These are phyloP conservation scores for Corvus moneduloides DNA, from an alignment of 2,113 vertebrate genomes.

Conservation along the genomic window DNA sequence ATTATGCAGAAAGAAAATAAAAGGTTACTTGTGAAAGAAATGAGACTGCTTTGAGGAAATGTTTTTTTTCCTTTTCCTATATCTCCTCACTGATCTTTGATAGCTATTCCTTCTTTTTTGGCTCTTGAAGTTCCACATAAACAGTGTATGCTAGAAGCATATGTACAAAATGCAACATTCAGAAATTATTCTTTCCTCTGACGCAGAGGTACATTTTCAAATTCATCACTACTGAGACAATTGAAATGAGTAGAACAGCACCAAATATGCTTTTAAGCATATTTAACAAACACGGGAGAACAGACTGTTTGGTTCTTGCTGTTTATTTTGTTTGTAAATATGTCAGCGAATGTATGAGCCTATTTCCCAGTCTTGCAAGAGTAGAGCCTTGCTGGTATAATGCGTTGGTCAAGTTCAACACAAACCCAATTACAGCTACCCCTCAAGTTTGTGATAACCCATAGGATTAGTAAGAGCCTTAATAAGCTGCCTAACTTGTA, in stretches of 20 bases:
- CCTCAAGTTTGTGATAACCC: slow-evolving; percentile 3
- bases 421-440: neutral
- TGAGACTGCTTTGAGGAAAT: neutral
- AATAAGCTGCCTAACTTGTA: neutral
- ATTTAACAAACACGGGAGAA: neutral
- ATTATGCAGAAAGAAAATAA: neutral
- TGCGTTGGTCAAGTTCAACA: slow-evolving; percentile 13
- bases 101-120: neutral
- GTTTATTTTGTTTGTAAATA: neutral
- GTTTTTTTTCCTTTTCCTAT: neutral
- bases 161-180: neutral
- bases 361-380: neutral
- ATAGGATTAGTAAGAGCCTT: neutral
- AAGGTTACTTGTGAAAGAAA: neutral
- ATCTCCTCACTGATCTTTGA: neutral
- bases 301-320: neutral
- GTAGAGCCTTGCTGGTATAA: neutral
- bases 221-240: neutral
- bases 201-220: neutral
- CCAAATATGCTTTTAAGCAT: neutral
- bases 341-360: neutral
- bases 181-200: neutral
- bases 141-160: neutral
- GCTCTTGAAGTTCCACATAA: neutral
- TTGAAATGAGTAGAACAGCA: neutral